Evolutionary conservation across 2,797 vertebrate species (phyloP).

Genomic region (Melanogrammus aeglefinus): DNA sequence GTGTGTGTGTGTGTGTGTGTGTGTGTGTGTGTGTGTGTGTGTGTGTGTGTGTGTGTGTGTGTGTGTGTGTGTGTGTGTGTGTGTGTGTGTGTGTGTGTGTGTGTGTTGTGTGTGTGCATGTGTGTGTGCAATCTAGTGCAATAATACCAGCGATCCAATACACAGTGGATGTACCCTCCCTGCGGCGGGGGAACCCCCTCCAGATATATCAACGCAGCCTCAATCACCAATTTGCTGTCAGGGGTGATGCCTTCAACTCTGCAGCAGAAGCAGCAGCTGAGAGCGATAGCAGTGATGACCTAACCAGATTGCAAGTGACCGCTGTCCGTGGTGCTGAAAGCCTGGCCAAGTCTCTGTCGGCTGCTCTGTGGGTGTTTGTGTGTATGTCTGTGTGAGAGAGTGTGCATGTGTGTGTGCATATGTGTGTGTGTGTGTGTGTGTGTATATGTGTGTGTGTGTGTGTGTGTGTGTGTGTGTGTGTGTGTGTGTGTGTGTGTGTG

Average conservation of each 20-base stretch:
- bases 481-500: not conserved
- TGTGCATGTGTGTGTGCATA: slow-evolving; percentile 11
- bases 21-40: not conserved
- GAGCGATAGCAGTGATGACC: not conserved
- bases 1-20: not conserved
- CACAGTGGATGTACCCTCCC: not conserved
- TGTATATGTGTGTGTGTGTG: slow-evolving; percentile 22
- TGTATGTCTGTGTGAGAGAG: not conserved
- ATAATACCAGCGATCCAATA: not conserved
- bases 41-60: not conserved
- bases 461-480: not conserved
- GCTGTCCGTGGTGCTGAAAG: not conserved
- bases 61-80: not conserved
- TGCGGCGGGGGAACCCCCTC: not conserved
- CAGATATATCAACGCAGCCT: not conserved
- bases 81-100: not conserved
- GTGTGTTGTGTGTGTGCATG: not conserved
- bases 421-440: no score
- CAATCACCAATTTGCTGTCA: slow-evolving; percentile 2
- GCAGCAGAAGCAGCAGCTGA: not conserved
- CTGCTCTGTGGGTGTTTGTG: slow-evolving; percentile 1
- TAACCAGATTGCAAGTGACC: not conserved
- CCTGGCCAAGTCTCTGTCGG: not conserved
- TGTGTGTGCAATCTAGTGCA: not conserved
- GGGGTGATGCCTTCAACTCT: slow-evolving; percentile 4